These are phyloP conservation scores for Drosophila acutilabella DNA, from an alignment of 2,888 invertebrate genomes.

Conservation along the genomic window DNA sequence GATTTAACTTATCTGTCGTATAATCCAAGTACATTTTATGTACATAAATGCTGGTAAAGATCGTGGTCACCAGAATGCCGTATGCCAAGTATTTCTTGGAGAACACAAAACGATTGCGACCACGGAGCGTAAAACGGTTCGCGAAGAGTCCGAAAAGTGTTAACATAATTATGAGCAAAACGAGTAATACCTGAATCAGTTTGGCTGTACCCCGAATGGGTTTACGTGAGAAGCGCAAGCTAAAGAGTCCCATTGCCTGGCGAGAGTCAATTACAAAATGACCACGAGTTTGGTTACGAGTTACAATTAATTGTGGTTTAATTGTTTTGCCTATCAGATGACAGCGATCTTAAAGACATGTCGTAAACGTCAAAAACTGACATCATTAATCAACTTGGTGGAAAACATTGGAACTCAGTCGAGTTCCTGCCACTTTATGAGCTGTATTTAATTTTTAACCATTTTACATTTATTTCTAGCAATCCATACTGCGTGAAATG, in stretches of 20 bases:
- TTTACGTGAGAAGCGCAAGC: constrained; percentile 38
- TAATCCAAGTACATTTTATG: constrained; percentile 69
- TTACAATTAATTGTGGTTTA: constrained; percentile 7
- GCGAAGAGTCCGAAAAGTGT: constrained; percentile 63
- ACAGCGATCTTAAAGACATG: constrained; percentile 19
- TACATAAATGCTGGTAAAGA: constrained; percentile 67
- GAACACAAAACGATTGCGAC: constrained; percentile 53
- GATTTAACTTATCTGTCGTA: constrained; percentile 56
- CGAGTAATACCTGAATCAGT: constrained; percentile 49
- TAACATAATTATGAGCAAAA: constrained; percentile 45
- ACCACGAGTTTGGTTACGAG: not conserved
- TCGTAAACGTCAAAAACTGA: not conserved
- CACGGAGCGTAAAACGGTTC: constrained; percentile 52
- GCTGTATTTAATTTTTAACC: not conserved
- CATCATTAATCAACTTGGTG: constrained; percentile 8
- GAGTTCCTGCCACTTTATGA: not conserved
- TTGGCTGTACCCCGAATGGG: constrained; percentile 34
- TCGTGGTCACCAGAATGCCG: constrained; percentile 48
- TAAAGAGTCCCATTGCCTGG: constrained; percentile 41
- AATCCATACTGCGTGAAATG: constrained; percentile 79
- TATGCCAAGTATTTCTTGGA: constrained; percentile 65
- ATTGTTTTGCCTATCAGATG: constrained; percentile 19
- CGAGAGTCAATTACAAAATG: constrained; percentile 22
- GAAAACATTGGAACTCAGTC: not conserved
- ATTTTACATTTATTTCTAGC: constrained; percentile 48